Base-by-base conservation (phyloP, 2,113 vertebrate genomes). In the Myanophis thanlyinensis region DNA sequence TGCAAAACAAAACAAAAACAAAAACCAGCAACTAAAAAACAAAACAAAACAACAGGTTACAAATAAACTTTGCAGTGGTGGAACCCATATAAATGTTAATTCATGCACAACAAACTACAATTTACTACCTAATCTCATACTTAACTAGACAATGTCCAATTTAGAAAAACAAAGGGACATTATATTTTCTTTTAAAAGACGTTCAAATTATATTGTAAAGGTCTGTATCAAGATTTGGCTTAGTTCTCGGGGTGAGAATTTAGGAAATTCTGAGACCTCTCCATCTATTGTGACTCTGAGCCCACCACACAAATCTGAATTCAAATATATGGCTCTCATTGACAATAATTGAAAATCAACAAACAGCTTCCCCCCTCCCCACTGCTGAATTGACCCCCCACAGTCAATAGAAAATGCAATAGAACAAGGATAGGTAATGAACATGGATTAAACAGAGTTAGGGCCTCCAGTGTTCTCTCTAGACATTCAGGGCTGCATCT, bases 41-140 rank as follows among this genome's bases (percentile, higher is more conserved):
- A 54, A 91, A 89, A 92, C 13, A 93, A 93, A 92, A 23, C 35
- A 86, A 89, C 87, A 87, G 51, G 87, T 54, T 84, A n/a, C 53
- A 44, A 92, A 44, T 89, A 35, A 89, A 89, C 25, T 54, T 23
- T 84, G 40, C 87, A 80, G 20, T 27, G 7, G 7, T 52, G 47
- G n/a, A 44, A 44, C 2, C n/a, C 47, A 47, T 7, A 35, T 4
- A 40, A 1, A 30, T 67, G 7, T 40, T 47, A 49, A 88, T 92
- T 30, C 8, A 44, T 30, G 23, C 46, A 52, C 35, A 59, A 47
- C 27, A 73, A 35, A 18, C 53, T n/a, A 51, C 22, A 15, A 20
- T 35, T 87, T 9, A 40, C 46, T 44, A 48, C 23, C 49, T 44
- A 67, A 25, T 48, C n/a, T 51, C 44, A 6, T 46, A 22, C 27